Conservation (phyloP, 2,113 vertebrate species). For the Silurus asotus region DNA sequence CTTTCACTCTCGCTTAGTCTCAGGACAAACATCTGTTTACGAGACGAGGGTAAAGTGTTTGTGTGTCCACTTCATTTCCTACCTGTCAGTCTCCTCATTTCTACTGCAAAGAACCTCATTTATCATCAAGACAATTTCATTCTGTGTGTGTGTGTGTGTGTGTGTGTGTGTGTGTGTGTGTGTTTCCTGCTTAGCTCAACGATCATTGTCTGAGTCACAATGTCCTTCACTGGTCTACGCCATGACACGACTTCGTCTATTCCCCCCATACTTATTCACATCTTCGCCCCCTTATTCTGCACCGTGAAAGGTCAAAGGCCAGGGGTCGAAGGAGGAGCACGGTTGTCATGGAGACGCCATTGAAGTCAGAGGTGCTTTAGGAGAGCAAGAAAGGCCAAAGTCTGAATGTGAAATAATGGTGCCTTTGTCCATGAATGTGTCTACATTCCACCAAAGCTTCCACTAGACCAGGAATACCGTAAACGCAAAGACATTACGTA, state of each 20-base stretch:
- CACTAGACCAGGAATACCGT: neutral
- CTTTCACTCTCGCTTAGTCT: conserved; percentile 60
- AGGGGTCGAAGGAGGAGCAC: conserved; percentile 43
- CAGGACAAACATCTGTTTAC: conserved; percentile 66
- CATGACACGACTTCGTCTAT: conserved; percentile 55
- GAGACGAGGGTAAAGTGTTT: conserved; percentile 58
- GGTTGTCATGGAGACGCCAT: conserved; percentile 66
- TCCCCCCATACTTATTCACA: conserved; percentile 56
- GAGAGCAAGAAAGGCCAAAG: conserved; percentile 45
- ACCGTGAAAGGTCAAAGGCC: conserved; percentile 57
- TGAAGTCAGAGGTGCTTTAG: conserved; percentile 55
- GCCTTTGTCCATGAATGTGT: conserved; percentile 30
- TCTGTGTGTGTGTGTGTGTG: conserved; percentile 62
- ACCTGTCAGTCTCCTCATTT: conserved; percentile 69
- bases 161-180: conserved; percentile 59
- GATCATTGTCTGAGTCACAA: conserved; percentile 59
- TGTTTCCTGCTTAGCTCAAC: conserved; percentile 57
- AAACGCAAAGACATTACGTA: neutral
- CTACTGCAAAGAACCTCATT: conserved; percentile 61
- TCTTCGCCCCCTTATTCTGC: conserved; percentile 34
- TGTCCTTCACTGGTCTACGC: conserved; percentile 58
- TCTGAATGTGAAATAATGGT: conserved; percentile 41
- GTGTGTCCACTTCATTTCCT: conserved; percentile 57
- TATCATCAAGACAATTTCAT: conserved; percentile 63
- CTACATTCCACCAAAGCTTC: neutral